These are phyloP conservation scores for Drosophila bifasciata DNA, from an alignment of 1,140 invertebrate genomes.

Conservation along the genomic window DNA sequence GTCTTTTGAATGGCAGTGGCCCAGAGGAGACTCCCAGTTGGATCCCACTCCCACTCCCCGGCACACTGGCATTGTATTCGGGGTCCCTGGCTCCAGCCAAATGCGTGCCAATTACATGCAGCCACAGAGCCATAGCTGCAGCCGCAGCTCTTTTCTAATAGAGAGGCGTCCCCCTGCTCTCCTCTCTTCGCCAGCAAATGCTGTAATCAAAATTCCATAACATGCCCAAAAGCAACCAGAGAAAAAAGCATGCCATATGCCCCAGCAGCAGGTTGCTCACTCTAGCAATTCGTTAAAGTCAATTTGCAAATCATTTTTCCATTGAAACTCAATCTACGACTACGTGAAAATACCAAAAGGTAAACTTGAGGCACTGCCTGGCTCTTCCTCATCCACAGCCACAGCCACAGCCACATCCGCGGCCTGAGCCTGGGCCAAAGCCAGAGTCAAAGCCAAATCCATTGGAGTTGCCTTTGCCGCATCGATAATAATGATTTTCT, in stretches of 20 bases:
- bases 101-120: constrained; percentile 76
- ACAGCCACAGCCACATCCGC: neutral
- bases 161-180: neutral
- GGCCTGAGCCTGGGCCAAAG: constrained; percentile 3
- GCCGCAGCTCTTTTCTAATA: constrained; percentile 39
- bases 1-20: constrained; percentile 19
- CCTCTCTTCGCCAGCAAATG: constrained; percentile 36
- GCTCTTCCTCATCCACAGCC: constrained; percentile 1
- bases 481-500: constrained; percentile 83
- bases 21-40: constrained; percentile 9
- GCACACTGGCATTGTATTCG: constrained; percentile 1
- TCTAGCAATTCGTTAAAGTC: constrained; percentile 83
- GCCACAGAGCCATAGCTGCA: neutral
- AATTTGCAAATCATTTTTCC: constrained; percentile 84
- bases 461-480: constrained; percentile 53
- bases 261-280: constrained; percentile 55
- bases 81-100: constrained; percentile 26
- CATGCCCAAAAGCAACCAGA: constrained; percentile 42
- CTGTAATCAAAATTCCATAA: constrained; percentile 81
- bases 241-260: too few relatives aligned
- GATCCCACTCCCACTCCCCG: too few relatives aligned
- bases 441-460: constrained; percentile 18
- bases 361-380: constrained; percentile 26
- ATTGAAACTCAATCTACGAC: constrained; percentile 83
- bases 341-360: constrained; percentile 80